Evolutionary conservation across 2,888 invertebrate genomes (phyloP).

Genomic region (Artemia sinica): DNA sequence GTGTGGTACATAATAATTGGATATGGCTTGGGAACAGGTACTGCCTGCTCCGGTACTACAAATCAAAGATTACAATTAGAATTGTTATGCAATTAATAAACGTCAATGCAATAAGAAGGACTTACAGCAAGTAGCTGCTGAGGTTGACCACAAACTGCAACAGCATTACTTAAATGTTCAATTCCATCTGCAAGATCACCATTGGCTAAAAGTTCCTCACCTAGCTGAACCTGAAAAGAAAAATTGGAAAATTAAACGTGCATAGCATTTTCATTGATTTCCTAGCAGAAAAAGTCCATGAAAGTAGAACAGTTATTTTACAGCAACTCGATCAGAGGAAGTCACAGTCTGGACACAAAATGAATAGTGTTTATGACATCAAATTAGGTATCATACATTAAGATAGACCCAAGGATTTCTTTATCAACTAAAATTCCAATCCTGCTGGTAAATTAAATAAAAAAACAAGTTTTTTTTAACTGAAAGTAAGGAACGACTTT

Average conservation of each 20-base stretch:
- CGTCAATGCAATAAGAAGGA: background rate
- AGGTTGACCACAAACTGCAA: slow-evolving; percentile 92
- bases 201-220: slow-evolving; percentile 72
- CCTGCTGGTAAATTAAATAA: too few relatives aligned
- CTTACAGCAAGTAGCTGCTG: slow-evolving; percentile 48
- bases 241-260: background rate
- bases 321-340: background rate
- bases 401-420: too few relatives aligned
- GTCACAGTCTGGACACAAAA: too few relatives aligned
- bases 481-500: too few relatives aligned
- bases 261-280: background rate
- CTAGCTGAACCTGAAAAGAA: slow-evolving; percentile 60
- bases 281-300: background rate
- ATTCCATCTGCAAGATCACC: slow-evolving; percentile 78
- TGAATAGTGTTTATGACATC: background rate
- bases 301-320: background rate
- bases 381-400: background rate
- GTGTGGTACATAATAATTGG: too few relatives aligned
- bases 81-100: too few relatives aligned
- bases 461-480: too few relatives aligned
- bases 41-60: too few relatives aligned
- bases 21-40: too few relatives aligned
- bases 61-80: too few relatives aligned
- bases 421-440: too few relatives aligned
- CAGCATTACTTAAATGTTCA: slow-evolving; percentile 88